Evolutionary conservation across 2,113 vertebrate genomes (phyloP), one percentile per base, ranked within the genome.

Genomic region (Pachycephala philippinensis): DNA sequence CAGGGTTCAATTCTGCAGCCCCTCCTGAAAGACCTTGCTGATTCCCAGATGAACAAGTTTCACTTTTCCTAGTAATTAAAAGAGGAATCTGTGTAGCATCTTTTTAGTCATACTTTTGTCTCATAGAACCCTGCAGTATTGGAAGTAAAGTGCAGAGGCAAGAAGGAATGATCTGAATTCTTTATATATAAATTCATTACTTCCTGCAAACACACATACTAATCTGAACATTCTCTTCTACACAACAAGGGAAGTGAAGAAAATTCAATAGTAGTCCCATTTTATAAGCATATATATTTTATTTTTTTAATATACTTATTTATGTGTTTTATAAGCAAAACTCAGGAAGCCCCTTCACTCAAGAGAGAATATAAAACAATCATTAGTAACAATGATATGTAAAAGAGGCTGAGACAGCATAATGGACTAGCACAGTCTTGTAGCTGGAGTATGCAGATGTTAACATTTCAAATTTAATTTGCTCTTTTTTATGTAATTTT

Each of bases 61-160:
- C 35, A 70, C 23, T 92, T 90, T 74, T 59, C n/a, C 24, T 69
- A 53, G 24, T 81, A 95, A 95, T 90, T 95, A 92, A 84, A 50
- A 87, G n/a, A 69, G 9, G 47, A 93, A 78, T 71, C 39, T 56
- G 31, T 44, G 17, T 40, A 66, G 13, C 21, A 86, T 54, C 45
- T 22, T 61, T 89, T 90, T 59, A 56, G 45, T 69, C 37, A 13
- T 40, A 52, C 13, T 66, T 90, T 59, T 47, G 54, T 84, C 59
- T 85, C 37, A 15, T 4, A 86, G 63, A 39, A 74, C 49, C 16
- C 17, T 63, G 13, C 27, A 65, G 11, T 59, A 44, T 47, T 68
- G 13, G 47, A 91, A 33, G 35, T 69, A 52, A 90, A 77, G 10
- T 23, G 11, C 42, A 91, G 39, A 78, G 17, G 24, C 24, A 78